Evolutionary conservation across 2,113 vertebrate species (phyloP).

Genomic region (Rostratula benghalensis): DNA sequence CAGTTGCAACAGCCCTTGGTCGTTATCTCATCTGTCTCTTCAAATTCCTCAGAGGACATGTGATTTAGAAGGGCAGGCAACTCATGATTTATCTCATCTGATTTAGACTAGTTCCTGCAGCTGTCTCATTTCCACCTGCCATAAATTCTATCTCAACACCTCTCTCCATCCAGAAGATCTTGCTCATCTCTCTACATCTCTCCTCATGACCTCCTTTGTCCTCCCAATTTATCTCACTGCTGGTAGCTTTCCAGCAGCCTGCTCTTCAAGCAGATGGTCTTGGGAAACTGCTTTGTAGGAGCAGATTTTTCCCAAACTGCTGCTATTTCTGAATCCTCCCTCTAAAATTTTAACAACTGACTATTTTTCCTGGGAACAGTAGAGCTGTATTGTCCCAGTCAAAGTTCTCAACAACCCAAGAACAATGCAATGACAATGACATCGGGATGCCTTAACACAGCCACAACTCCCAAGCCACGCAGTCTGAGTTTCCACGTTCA

Average conservation of each 20-base stretch:
- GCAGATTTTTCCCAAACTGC: background rate
- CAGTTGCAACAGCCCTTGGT: background rate
- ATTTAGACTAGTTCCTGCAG: background rate
- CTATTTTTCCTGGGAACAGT: background rate
- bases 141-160: background rate
- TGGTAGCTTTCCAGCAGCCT: slow-evolving; percentile 39
- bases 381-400: background rate
- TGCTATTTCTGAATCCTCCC: slow-evolving; percentile 5
- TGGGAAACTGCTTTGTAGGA: background rate
- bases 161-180: background rate
- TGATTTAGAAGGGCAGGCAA: background rate
- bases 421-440: background rate
- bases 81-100: background rate
- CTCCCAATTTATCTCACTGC: background rate
- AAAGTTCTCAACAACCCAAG: background rate
- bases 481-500: background rate
- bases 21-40: background rate
- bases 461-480: background rate
- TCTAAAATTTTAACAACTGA: background rate
- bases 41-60: background rate
- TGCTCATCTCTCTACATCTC: background rate
- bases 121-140: slow-evolving; percentile 13
- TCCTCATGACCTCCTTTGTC: background rate
- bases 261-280: slow-evolving; percentile 36
- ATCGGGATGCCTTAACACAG: background rate